Evolutionary conservation across 2,888 invertebrate genomes (phyloP).

Genomic region (Spialia ferax): DNA sequence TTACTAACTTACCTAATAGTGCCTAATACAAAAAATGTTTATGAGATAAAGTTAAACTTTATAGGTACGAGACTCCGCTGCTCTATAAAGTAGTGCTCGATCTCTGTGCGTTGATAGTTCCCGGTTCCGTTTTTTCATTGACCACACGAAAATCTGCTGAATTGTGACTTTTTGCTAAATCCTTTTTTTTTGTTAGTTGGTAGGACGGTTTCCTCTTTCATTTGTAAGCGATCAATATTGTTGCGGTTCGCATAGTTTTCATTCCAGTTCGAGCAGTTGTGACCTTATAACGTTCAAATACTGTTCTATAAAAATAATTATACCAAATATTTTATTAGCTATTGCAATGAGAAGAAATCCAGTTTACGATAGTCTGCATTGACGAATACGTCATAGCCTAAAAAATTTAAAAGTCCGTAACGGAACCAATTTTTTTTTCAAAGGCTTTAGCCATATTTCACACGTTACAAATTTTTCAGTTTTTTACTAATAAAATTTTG

Average conservation of each 20-base stretch:
- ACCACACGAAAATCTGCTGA: slow-evolving; percentile 65
- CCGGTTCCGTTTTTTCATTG: slow-evolving; percentile 57
- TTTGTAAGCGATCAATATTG: slow-evolving; percentile 22
- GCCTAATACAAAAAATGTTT: neutral
- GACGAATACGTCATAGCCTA: too few relatives aligned
- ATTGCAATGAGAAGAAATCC: too few relatives aligned
- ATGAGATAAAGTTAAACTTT: neutral
- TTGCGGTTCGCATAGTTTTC: slow-evolving; percentile 16
- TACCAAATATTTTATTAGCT: too few relatives aligned
- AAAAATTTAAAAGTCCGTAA: too few relatives aligned
- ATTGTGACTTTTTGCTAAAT: slow-evolving; percentile 30
- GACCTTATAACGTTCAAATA: neutral
- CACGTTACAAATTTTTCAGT: too few relatives aligned
- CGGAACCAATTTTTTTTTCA: too few relatives aligned
- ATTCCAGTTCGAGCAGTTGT: neutral
- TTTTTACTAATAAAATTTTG: too few relatives aligned
- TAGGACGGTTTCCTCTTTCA: slow-evolving; percentile 26
- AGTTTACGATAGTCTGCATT: too few relatives aligned
- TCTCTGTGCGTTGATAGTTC: slow-evolving; percentile 60
- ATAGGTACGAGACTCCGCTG: slow-evolving; percentile 8
- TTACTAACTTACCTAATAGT: too few relatives aligned
- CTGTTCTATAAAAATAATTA: too few relatives aligned
- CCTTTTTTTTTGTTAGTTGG: slow-evolving; percentile 23
- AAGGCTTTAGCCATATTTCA: too few relatives aligned
- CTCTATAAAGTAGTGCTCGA: slow-evolving; percentile 51